Percentiles rank a stretch among this genome's conserved stretches.
phyloP scores from a whole-genome alignment of 1,140 invertebrate species.

The Helicorthomorpha holstii region DNA sequence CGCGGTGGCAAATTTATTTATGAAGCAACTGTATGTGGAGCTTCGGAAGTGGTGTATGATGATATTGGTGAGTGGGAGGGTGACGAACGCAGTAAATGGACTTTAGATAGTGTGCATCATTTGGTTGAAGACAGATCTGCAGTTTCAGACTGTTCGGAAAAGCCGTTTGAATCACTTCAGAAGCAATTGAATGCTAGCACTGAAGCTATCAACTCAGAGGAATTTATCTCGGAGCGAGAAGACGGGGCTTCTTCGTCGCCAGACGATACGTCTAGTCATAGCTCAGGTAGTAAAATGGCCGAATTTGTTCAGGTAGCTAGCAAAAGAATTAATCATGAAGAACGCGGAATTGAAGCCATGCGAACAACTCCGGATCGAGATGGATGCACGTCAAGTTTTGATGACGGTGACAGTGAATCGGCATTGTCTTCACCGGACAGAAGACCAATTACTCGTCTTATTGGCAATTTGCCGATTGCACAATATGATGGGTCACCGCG shows the following conservation, averaged over 20 bases:
- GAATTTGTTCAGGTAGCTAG: background rate
- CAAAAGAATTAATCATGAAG: background rate
- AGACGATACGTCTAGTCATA: background rate
- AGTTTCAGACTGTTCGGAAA: constrained; percentile 6
- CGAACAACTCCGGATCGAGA: background rate
- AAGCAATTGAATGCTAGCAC: background rate
- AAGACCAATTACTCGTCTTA: constrained; percentile 43
- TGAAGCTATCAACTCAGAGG: constrained; percentile 6
- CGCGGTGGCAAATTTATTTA: constrained; percentile 13
- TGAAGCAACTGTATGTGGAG: constrained; percentile 36
- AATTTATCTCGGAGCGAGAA: background rate
- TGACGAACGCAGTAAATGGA: constrained; percentile 8
- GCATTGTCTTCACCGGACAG: background rate
- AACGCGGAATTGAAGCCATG: background rate
- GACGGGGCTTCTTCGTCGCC: background rate
- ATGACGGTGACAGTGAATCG: background rate
- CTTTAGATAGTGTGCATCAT: constrained; percentile 9
- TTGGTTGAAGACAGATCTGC: constrained; percentile 2
- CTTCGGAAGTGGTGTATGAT: constrained; percentile 58
- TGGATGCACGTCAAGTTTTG: background rate
- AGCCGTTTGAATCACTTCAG: background rate
- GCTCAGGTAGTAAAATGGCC: background rate
- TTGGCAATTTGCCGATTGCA: constrained; percentile 70
- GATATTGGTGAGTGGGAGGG: constrained; percentile 47
- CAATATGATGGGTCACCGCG: constrained; percentile 81